These are phyloP conservation scores for Benitochromis conjunctus DNA, from an alignment of 2,113 vertebrate genomes.

Conservation along the genomic window DNA sequence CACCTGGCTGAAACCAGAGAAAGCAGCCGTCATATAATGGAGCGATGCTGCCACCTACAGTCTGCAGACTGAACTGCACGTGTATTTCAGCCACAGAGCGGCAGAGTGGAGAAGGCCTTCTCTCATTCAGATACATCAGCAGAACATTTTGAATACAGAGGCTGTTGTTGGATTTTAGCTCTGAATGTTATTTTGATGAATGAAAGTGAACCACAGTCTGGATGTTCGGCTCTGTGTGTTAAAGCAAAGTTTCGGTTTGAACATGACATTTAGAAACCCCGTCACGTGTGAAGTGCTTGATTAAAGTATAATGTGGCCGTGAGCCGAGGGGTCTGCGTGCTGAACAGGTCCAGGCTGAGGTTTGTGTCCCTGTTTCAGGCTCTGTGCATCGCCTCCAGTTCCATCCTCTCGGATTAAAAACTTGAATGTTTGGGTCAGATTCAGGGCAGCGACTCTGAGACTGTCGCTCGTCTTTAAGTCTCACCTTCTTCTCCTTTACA, in stretches of 20 bases:
- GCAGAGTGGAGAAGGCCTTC: no score
- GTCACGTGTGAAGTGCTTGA: no score
- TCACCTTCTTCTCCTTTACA: slow-evolving; percentile 31
- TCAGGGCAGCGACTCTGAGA: accelerated
- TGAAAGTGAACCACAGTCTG: neutral
- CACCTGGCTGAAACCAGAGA: neutral
- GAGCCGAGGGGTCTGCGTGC: no score
- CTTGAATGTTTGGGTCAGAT: no score
- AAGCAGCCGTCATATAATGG: neutral
- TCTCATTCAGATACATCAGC: no score
- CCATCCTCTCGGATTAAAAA: no score
- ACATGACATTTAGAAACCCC: no score
- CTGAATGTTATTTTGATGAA: no score
- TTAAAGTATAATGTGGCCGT: no score
- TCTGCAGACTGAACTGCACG: neutral
- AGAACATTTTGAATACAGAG: no score
- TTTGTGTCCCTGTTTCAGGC: accelerated
- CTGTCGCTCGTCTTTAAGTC: neutral
- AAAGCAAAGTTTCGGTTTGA: no score
- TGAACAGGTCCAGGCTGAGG: no score
- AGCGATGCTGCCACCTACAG: neutral
- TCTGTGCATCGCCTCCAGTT: neutral
- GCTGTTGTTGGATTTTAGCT: neutral
- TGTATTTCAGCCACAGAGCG: neutral
- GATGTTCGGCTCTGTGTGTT: neutral